phyloP scores from a whole-genome alignment of 2,888 invertebrate genomes.

The Anorthoa munda region DNA sequence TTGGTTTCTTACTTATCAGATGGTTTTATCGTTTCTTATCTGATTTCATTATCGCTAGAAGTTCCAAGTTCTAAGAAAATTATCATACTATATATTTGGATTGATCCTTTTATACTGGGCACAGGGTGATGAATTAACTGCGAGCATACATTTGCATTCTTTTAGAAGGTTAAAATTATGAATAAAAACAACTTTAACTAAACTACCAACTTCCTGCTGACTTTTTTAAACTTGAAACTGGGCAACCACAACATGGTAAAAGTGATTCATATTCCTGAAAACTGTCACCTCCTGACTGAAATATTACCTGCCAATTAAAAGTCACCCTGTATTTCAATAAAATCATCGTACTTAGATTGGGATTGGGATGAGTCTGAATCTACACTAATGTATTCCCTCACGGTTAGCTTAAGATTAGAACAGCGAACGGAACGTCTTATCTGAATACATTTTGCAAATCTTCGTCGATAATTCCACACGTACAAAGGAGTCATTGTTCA shows the following conservation, averaged over 20 bases:
- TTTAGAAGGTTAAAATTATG: no score
- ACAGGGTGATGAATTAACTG: not conserved
- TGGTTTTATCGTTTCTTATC: constrained; percentile 36
- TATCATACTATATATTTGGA: not conserved
- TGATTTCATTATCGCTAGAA: constrained; percentile 2
- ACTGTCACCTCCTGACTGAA: no score
- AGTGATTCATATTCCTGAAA: no score
- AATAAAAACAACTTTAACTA: no score
- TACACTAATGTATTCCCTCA: constrained; percentile 13
- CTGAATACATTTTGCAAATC: constrained; percentile 58
- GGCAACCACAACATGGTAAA: no score
- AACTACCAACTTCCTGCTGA: no score
- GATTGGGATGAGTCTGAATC: not conserved
- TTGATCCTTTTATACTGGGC: not conserved
- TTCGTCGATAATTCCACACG: constrained; percentile 56
- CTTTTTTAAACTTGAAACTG: no score
- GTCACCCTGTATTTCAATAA: no score
- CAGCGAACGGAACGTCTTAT: constrained; percentile 37
- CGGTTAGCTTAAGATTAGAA: constrained; percentile 33
- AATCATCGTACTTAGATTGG: no score
- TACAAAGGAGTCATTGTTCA: constrained; percentile 63
- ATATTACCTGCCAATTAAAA: no score
- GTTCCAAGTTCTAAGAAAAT: constrained; percentile 2
- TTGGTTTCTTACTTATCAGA: constrained; percentile 16
- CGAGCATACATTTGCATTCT: not conserved